Evolutionary conservation across 2,113 vertebrate species (phyloP).

Genomic region (Piaya cayana): DNA sequence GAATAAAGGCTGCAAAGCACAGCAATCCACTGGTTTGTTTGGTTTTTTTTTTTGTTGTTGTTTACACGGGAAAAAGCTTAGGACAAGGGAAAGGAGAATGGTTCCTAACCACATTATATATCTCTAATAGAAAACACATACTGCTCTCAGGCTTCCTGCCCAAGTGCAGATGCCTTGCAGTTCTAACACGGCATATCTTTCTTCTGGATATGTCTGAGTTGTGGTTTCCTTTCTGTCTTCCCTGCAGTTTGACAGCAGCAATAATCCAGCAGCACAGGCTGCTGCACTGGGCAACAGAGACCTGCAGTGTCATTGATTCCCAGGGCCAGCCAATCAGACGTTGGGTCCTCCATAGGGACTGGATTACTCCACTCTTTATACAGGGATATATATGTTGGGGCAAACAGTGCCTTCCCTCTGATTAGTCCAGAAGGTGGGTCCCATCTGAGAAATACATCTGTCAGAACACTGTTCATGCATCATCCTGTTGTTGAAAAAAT

Average conservation of each 20-base stretch:
- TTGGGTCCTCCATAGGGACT: not conserved
- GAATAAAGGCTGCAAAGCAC: not conserved
- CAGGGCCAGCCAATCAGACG: not conserved
- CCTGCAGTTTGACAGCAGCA: not conserved
- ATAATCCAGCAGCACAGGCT: not conserved
- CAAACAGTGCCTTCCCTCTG: not conserved
- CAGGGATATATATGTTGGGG: not conserved
- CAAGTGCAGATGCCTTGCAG: not conserved
- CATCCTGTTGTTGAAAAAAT: not conserved
- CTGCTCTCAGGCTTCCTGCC: not conserved
- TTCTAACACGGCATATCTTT: not conserved
- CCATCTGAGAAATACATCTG: not conserved
- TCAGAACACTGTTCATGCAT: not conserved
- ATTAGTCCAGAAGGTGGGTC: not conserved
- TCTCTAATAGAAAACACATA: not conserved
- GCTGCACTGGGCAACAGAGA: not conserved
- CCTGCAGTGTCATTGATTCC: not conserved
- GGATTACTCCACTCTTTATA: not conserved
- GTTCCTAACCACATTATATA: not conserved
- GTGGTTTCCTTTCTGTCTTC: not conserved
- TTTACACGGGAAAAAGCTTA: not conserved
- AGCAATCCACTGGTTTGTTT: too few relatives aligned
- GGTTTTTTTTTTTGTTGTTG: not conserved
- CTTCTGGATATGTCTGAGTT: not conserved
- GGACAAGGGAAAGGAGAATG: not conserved